Percentiles rank a stretch among this genome's conserved stretches.
phyloP scores from a whole-genome alignment of 2,113 vertebrate species.

The Vulpes lagopus region DNA sequence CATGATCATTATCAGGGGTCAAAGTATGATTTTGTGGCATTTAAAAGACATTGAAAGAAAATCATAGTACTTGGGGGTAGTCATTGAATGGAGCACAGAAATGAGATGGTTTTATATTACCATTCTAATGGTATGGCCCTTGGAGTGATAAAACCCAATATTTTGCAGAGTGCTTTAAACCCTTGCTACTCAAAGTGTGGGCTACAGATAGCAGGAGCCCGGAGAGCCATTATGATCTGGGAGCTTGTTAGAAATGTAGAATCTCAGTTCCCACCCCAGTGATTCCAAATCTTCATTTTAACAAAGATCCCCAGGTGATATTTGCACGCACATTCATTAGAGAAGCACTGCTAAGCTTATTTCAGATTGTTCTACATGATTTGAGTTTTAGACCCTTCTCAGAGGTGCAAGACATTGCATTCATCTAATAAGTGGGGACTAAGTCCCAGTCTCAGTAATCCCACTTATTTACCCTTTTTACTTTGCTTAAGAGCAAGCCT shows the following conservation, averaged over 20 bases:
- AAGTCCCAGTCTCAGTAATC: not conserved
- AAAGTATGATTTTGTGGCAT: not conserved
- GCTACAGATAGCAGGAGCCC: not conserved
- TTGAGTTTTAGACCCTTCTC: slow-evolving; percentile 19
- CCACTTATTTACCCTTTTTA: not conserved
- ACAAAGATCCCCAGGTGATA: not conserved
- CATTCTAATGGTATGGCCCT: not conserved
- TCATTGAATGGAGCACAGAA: not conserved
- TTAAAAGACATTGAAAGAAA: slow-evolving; percentile 47
- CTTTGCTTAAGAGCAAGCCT: not conserved
- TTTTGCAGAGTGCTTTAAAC: not conserved
- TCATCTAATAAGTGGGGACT: not conserved
- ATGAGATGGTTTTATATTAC: not conserved
- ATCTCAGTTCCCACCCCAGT: not conserved
- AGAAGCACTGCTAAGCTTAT: not conserved
- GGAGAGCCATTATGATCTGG: not conserved
- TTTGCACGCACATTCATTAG: not conserved
- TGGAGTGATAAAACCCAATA: not conserved
- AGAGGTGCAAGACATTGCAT: not conserved
- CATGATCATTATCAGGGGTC: not conserved
- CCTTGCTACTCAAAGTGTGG: not conserved
- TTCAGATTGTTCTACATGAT: not conserved
- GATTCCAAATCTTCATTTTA: not conserved
- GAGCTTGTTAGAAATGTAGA: not conserved
- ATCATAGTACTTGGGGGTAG: not conserved